Conservation (phyloP, 2,797 vertebrate genomes). For the Chloroceryle inda region DNA sequence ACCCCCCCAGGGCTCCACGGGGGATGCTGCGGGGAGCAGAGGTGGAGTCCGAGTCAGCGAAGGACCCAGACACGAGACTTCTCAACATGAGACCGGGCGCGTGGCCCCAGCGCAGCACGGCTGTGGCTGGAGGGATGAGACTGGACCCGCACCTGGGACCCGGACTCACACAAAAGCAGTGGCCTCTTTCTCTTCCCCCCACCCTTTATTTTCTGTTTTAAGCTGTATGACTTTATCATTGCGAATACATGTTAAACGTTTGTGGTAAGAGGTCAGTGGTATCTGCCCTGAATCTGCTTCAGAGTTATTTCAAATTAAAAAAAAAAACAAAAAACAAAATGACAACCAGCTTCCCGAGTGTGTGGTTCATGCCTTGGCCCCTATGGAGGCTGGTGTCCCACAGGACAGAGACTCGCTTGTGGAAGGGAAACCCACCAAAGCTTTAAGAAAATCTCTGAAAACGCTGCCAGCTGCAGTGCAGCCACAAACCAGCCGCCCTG, state of each 20-base stretch:
- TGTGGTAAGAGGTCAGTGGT: conserved; percentile 72
- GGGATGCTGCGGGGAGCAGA: background rate
- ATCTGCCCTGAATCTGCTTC: conserved; percentile 80
- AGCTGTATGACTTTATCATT: conserved; percentile 75
- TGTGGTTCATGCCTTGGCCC: conserved; percentile 63
- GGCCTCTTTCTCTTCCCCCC: conserved; percentile 34
- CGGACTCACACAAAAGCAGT: background rate
- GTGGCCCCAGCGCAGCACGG: background rate
- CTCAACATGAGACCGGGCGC: background rate
- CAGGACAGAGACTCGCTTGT: conserved; percentile 52
- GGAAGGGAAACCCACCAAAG: conserved; percentile 59
- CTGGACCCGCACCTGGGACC: background rate
- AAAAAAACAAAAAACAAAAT: conserved; percentile 13
- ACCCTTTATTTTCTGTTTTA: conserved; percentile 54
- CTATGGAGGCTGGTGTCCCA: conserved; percentile 67
- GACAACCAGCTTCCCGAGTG: conserved; percentile 48
- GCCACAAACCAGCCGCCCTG: background rate
- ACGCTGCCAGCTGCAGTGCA: conserved; percentile 28
- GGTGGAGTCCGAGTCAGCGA: background rate
- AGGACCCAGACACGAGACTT: background rate
- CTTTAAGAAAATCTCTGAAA: conserved; percentile 38
- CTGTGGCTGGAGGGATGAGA: background rate
- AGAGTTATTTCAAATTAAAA: conserved; percentile 50
- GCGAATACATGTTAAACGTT: conserved; percentile 68
- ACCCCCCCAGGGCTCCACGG: background rate